Percentiles rank a stretch among this genome's conserved stretches.
phyloP scores from a whole-genome alignment of 2,113 vertebrate genomes.

The Hiodon tergisus region DNA sequence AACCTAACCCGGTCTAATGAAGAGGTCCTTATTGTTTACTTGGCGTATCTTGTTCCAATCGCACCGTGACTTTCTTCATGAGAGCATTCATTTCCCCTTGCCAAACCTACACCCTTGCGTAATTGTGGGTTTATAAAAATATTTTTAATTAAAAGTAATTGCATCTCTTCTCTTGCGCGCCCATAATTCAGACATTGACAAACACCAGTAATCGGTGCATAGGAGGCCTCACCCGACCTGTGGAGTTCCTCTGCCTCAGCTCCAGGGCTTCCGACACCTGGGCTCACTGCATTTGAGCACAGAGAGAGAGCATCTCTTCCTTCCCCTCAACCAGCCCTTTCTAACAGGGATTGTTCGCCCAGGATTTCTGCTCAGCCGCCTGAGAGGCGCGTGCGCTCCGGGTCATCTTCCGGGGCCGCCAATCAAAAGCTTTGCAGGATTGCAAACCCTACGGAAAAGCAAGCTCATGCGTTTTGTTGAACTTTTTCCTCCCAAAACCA shows the following conservation, averaged over 20 bases:
- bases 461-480: constrained; percentile 17
- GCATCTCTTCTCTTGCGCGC: not conserved
- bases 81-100: not conserved
- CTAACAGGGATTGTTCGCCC: not conserved
- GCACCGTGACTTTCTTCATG: not conserved
- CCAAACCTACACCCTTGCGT: not conserved
- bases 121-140: not conserved
- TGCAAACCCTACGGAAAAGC: constrained; percentile 35
- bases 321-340: not conserved
- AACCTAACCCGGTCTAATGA: not conserved
- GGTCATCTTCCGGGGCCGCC: not conserved
- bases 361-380: not conserved
- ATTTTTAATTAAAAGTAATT: not conserved
- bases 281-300: not conserved
- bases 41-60: not conserved
- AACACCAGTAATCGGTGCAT: not conserved
- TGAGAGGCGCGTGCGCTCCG: too few species aligned
- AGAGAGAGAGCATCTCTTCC: not conserved
- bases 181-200: not conserved
- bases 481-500: constrained; percentile 35
- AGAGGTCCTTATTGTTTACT: not conserved
- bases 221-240: not conserved
- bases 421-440: not conserved
- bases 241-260: not conserved
- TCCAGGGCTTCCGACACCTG: not conserved